These are phyloP conservation scores for Sphaeramia orbicularis DNA, from an alignment of 2,797 vertebrate genomes.

Conservation along the genomic window DNA sequence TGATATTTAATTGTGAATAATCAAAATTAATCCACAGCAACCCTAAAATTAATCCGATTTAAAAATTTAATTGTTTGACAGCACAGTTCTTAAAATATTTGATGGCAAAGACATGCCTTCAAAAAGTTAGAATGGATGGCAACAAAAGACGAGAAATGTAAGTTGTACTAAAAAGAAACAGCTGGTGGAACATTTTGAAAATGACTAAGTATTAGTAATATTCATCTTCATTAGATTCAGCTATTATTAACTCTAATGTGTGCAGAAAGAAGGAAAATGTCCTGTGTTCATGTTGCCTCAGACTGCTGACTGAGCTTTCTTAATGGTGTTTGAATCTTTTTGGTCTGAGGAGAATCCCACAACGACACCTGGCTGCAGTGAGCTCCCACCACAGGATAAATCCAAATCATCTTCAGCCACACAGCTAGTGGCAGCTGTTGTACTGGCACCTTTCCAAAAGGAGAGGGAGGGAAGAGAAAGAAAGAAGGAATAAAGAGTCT, in stretches of 20 bases:
- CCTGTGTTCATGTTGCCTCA: conserved; percentile 1
- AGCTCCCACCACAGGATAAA: conserved; percentile 52
- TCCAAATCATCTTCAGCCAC: conserved; percentile 53
- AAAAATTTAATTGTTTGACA: too few relatives aligned
- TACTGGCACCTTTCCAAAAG: conserved; percentile 45
- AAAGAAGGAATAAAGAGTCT: conserved; percentile 26
- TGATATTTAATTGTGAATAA: too few relatives aligned
- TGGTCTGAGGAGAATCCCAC: conserved; percentile 27
- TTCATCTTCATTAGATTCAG: background rate
- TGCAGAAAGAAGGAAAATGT: background rate
- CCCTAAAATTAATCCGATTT: too few relatives aligned
- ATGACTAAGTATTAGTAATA: too few relatives aligned
- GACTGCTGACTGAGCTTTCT: conserved; percentile 30
- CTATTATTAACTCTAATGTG: background rate
- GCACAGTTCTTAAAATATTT: too few relatives aligned
- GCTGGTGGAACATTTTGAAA: too few relatives aligned
- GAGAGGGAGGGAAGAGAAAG: conserved; percentile 17
- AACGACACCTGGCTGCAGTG: conserved; percentile 54
- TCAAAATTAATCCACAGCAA: too few relatives aligned
- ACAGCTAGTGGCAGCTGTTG: conserved; percentile 71
- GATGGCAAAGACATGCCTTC: too few relatives aligned
- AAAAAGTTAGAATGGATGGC: too few relatives aligned
- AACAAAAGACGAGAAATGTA: too few relatives aligned
- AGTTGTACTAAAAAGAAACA: too few relatives aligned
- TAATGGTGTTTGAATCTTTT: conserved; percentile 1